Conservation (phyloP, 2,113 vertebrate genomes). For the Callopanchax toddi region DNA sequence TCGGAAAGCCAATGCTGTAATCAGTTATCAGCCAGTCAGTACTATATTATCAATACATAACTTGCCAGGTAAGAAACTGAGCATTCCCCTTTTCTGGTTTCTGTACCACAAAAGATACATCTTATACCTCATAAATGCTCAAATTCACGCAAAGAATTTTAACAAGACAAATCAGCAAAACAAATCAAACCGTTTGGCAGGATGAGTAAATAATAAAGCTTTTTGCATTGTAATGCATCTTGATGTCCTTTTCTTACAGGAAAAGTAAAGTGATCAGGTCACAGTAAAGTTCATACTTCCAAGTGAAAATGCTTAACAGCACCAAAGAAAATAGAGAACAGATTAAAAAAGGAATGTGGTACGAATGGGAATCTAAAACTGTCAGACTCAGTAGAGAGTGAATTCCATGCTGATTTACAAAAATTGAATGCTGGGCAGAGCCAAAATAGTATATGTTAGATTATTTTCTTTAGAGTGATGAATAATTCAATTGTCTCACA, state of each 20-base stretch:
- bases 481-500: slow-evolving; percentile 10
- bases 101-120: not conserved
- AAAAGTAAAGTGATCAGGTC: not conserved
- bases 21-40: not conserved
- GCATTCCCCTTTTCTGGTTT: no score
- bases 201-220: not conserved
- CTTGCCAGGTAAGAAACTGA: no score
- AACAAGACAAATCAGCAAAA: not conserved
- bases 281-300: not conserved
- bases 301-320: not conserved
- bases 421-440: not conserved
- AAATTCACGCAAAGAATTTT: not conserved
- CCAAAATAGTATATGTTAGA: not conserved
- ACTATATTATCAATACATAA: not conserved
- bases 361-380: not conserved
- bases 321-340: not conserved
- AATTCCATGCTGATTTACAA: not conserved
- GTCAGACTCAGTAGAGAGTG: not conserved
- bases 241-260: not conserved
- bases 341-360: not conserved
- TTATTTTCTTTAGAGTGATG: slow-evolving; percentile 2
- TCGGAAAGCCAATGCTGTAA: not conserved
- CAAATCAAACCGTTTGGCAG: not conserved
- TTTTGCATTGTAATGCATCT: not conserved
- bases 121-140: not conserved